Evolutionary conservation across 2,888 invertebrate genomes (phyloP), one percentile per base, ranked within the genome.

Genomic region (Ormyrus nitidulus): DNA sequence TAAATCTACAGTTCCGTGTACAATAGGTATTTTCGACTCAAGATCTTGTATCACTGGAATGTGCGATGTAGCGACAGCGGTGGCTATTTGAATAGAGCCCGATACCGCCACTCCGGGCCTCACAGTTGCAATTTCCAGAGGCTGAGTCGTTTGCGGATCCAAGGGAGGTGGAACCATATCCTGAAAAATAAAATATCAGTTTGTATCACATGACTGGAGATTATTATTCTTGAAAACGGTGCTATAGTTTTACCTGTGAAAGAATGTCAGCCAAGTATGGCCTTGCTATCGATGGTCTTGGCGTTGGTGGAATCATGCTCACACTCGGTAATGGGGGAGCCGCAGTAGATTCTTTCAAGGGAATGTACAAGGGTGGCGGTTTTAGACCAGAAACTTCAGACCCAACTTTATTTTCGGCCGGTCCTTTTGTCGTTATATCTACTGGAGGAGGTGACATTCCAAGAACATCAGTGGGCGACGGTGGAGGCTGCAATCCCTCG

Each of bases 1-100:
- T 11, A 90, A 85, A 81, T 90, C 90, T 8, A 90, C 89, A 7
- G 89, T 90, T 3, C 90, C 90, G 75, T 90, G 90, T 69, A 90
- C 87, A 69, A 90, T 90, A 6, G 90, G 90, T 72, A 90, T 90
- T 78, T 88, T 90, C 0, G 90, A 89, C 77, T 90, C 90, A 7
- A 87, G 84, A 44, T 90, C 89, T 58, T 90, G 89, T 9, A 88
- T 85, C 1, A 89, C 88, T 6, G 90, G 89, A 77, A 89, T 88
- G 79, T 88, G 89, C n/a, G 90, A 90, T 9, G 88, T 88, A 6
- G 89, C 88, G 1, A 89, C 87, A 2, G 89, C 89, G 6, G 89
- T 89, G 5, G 87, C 90, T 75, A 90, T 90, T 82, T 89, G 90
- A 66, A 90, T 90, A 0, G 90, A 90, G 11, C 89, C 89, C 0